Evolutionary conservation across 2,888 invertebrate genomes (phyloP).

Genomic region (Brassicogethes aeneus): DNA sequence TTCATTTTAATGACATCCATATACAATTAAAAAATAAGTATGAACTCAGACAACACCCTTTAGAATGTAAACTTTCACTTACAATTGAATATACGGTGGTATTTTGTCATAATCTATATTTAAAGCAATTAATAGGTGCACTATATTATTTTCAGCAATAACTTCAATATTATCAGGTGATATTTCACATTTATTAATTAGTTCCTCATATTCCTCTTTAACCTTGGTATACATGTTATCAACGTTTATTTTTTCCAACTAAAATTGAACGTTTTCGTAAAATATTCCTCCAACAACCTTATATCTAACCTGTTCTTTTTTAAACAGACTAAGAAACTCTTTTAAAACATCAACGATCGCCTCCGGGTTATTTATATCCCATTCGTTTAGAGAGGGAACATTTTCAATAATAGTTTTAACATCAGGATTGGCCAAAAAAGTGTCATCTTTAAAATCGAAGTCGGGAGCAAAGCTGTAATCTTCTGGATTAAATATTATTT

Average conservation of each 20-base stretch:
- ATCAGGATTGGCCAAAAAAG: conserved; percentile 53
- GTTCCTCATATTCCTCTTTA: conserved; percentile 54
- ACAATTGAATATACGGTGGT: conserved; percentile 42
- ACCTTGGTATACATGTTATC: conserved; percentile 48
- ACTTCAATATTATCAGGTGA: conserved; percentile 56
- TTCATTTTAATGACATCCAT: too few relatives aligned
- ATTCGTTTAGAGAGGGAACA: conserved; percentile 53
- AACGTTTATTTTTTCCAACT: conserved; percentile 33
- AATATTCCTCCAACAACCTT: conserved; percentile 9
- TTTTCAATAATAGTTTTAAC: conserved; percentile 44
- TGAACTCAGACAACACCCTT: too few relatives aligned
- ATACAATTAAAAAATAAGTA: too few relatives aligned
- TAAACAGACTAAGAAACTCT: conserved; percentile 54
- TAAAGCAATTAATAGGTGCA: conserved; percentile 56
- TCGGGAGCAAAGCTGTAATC: conserved; percentile 54
- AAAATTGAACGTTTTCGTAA: conserved; percentile 9
- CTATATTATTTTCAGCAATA: conserved; percentile 46
- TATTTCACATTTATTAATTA: conserved; percentile 47
- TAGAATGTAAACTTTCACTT: too few relatives aligned
- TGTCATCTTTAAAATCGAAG: conserved; percentile 62
- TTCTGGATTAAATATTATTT: conserved; percentile 55
- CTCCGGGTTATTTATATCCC: conserved; percentile 53
- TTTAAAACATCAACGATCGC: conserved; percentile 52
- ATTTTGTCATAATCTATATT: conserved; percentile 54
- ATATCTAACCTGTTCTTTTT: conserved; percentile 50